These are phyloP conservation scores for Carcinoscorpius rotundicauda DNA, from an alignment of 1,140 invertebrate genomes.

Conservation along the genomic window DNA sequence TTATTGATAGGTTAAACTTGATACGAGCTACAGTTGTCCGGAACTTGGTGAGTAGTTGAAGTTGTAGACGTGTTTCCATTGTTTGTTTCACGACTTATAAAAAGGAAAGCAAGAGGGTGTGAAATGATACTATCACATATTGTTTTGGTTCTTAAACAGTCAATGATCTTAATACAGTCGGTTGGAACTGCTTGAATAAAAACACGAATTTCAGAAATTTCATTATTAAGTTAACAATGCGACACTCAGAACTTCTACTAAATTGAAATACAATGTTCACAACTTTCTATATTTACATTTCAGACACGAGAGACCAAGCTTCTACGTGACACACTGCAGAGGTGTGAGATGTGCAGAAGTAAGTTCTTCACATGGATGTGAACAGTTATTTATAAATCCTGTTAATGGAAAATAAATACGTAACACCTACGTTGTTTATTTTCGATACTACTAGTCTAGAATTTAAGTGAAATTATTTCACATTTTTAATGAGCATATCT, in stretches of 20 bases:
- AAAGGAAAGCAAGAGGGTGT: not conserved
- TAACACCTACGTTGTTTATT: slow-evolving; percentile 6
- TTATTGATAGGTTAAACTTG: no score
- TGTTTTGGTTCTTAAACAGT: not conserved
- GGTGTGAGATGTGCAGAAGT: slow-evolving; percentile 55
- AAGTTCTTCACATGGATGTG: slow-evolving; percentile 10
- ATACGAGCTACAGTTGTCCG: no score
- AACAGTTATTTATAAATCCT: slow-evolving; percentile 1
- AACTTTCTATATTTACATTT: slow-evolving; percentile 20
- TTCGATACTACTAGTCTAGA: not conserved
- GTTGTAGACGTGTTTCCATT: no score
- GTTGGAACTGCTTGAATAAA: not conserved
- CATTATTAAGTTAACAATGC: not conserved
- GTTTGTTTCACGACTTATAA: no score
- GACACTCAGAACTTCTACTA: not conserved
- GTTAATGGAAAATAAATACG: slow-evolving; percentile 13
- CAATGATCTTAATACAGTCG: not conserved
- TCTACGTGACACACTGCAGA: slow-evolving; percentile 55
- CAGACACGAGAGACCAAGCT: slow-evolving; percentile 57
- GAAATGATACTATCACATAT: not conserved
- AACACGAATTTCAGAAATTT: not conserved
- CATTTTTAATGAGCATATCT: no score
- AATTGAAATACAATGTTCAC: not conserved
- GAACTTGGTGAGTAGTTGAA: no score
- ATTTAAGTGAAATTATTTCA: no score